Evolutionary conservation across 1,140 invertebrate genomes (phyloP), one percentile per base, ranked within the genome.

Genomic region (Drosophila elegans): DNA sequence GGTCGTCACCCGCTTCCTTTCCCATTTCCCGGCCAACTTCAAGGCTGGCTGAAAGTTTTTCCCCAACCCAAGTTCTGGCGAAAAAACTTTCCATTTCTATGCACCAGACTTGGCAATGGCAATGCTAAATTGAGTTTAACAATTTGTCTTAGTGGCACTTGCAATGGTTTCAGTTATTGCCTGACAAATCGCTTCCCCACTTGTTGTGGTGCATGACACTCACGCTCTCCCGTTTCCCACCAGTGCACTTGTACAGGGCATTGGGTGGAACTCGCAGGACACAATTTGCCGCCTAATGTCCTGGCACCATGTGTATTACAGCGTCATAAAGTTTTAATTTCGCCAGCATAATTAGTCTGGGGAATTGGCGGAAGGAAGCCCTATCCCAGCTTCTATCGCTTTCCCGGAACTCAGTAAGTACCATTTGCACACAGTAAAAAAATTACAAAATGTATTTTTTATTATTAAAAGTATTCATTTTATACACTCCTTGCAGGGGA

Each of bases 131-230:
- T 67, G 52, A 75, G 73, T 57, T 76, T 76, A 55, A 75, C 72
- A 76, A 75, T 76, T 76, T 66, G 62, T 76, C 61, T 76, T 77
- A 55, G 38, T 51, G 74, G 49, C 72, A 74, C 60, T 74, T 56
- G 46, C 73, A 76, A 46, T 75, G 54, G 73, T 67, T 75, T 44
- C 62, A 48, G 52, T 66, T 57, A 75, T 77, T 77, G 73, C 74
- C 54, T 69, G 74, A 61, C 74, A 77, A 68, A 77, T 63, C 55
- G 73, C 61, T 49, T 67, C 39, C 60, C 60, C 46, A 21, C 46
- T 53, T 59, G 52, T 51, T 74, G 57, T 53, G 59, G 32, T 55
- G 39, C 73, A 41, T 74, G 60, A 13, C 44, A 57, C 52, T 74
- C 44, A 34, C 29, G 32, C 57, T 41, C 27, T 21, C 9, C 25